phyloP scores from a whole-genome alignment of 2,888 invertebrate species.

The Polydesmus complanatus region DNA sequence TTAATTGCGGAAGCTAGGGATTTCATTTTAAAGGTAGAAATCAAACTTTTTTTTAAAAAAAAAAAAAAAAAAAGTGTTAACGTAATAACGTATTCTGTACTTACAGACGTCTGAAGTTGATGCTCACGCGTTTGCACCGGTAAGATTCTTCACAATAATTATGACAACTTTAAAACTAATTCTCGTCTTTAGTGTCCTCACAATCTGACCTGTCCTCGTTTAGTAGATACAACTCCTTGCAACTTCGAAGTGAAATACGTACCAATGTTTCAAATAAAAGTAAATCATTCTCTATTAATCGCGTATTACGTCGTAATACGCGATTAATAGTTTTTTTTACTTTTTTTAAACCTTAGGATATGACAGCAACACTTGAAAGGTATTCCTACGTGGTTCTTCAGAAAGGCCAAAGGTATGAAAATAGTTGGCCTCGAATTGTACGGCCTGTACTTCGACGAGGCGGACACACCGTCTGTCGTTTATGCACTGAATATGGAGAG shows the following conservation, averaged over 20 bases:
- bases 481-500: conserved; percentile 60
- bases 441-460: conserved; percentile 52
- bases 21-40: conserved; percentile 52
- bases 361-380: too few species aligned
- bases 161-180: conserved; percentile 10
- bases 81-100: too few species aligned
- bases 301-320: too few species aligned
- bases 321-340: too few species aligned
- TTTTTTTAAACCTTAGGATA: too few species aligned
- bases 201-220: conserved; percentile 60
- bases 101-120: neutral
- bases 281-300: neutral
- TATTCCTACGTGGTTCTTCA: conserved; percentile 20
- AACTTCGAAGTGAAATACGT: conserved; percentile 54
- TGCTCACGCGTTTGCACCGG: neutral
- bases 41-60: too few species aligned
- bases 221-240: conserved; percentile 49
- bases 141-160: neutral
- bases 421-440: conserved; percentile 65
- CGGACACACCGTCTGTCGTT: conserved; percentile 57
- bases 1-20: conserved; percentile 73
- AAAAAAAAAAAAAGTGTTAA: too few species aligned
- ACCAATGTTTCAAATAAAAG: conserved; percentile 25
- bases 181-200: conserved; percentile 56
- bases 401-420: conserved; percentile 13